A percentile compares a stretch with the other conserved stretches of the same genome.
These are phyloP conservation scores for Microplitis mediator DNA, from an alignment of 1,140 invertebrate species.

Conservation along the genomic window DNA sequence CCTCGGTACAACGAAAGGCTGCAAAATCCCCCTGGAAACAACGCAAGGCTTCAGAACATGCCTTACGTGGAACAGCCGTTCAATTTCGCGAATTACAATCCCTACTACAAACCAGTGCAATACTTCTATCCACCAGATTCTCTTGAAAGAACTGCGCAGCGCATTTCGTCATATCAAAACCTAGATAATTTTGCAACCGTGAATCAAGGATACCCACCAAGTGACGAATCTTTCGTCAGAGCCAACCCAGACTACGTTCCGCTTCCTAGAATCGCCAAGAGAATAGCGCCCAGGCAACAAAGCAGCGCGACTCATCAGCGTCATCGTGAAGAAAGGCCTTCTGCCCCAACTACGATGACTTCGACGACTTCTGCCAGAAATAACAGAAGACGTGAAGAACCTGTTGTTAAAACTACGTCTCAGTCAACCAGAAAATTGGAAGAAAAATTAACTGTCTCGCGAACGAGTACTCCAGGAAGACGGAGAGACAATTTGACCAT, in stretches of 20 bases:
- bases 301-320: no score
- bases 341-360: no score
- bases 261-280: no score
- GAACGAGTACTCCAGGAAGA: no score
- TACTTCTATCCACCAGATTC: slow-evolving; percentile 40
- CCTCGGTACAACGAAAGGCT: neutral
- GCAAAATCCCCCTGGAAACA: neutral
- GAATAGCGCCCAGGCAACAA: no score
- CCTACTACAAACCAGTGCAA: slow-evolving; percentile 40
- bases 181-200: neutral
- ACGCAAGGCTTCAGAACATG: neutral
- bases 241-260: neutral
- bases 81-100: slow-evolving; percentile 41
- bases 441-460: no score
- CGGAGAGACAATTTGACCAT: no score
- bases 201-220: neutral
- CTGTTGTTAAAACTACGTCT: no score
- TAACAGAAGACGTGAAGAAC: no score
- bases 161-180: slow-evolving; percentile 6
- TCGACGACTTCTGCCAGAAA: no score
- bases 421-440: no score
- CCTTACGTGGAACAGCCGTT: slow-evolving; percentile 15
- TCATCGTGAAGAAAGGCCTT: no score
- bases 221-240: neutral
- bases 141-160: slow-evolving; percentile 18